These are phyloP conservation scores for Fukomys damarensis DNA, from an alignment of 2,113 vertebrate genomes.

Conservation along the genomic window DNA sequence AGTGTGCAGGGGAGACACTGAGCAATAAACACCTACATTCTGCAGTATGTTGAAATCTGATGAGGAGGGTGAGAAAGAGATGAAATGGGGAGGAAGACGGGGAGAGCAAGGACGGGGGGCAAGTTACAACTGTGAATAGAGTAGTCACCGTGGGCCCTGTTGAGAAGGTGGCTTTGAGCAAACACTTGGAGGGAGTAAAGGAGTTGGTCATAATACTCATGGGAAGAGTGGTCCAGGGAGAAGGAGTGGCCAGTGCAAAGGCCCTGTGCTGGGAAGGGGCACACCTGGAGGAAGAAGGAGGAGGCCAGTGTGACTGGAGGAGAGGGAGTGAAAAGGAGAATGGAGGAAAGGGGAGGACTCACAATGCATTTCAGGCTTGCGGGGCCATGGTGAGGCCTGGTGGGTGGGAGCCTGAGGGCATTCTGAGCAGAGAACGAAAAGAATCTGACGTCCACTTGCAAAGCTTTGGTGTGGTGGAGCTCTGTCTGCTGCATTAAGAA, in stretches of 20 bases:
- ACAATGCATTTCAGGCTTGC: accelerated
- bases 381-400: accelerated
- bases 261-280: neutral
- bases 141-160: neutral
- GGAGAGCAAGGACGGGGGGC: neutral
- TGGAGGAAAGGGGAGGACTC: neutral
- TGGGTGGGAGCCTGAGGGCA: neutral
- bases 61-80: neutral
- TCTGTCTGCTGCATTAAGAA: neutral
- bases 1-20: neutral
- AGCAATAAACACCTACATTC: neutral
- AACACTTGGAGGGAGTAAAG: neutral
- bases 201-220: neutral
- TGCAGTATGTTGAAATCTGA: neutral
- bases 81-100: neutral
- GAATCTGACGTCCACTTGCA: neutral
- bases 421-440: neutral
- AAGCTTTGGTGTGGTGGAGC: too few relatives aligned
- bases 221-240: neutral
- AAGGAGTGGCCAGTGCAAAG: neutral
- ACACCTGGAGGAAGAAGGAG: neutral
- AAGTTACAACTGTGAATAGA: neutral
- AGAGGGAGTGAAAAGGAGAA: neutral
- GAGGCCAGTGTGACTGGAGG: neutral
- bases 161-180: neutral